These are phyloP conservation scores for Buteo buteo DNA, from an alignment of 2,113 vertebrate genomes.

Conservation along the genomic window DNA sequence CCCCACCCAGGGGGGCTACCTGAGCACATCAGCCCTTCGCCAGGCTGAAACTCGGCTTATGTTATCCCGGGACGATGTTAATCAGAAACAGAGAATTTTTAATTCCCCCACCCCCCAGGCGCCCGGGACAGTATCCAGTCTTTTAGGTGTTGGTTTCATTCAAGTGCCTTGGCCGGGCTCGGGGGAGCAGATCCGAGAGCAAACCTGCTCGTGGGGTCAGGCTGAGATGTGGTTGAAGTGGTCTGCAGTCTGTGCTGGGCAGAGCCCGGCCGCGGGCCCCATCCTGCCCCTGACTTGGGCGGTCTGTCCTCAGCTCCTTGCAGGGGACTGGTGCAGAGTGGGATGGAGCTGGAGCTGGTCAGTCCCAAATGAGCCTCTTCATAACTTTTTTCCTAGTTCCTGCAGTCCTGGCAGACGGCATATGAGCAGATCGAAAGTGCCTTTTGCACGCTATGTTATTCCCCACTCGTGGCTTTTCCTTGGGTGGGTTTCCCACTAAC, in stretches of 20 bases:
- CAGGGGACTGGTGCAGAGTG: background rate
- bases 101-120: too few relatives aligned
- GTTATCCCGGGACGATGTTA: background rate
- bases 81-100: background rate
- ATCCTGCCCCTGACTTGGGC: background rate
- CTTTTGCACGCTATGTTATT: background rate
- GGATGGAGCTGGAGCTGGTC: background rate
- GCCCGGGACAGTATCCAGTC: accelerated
- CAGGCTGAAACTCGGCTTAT: background rate
- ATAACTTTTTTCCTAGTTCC: background rate
- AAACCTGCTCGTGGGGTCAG: background rate
- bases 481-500: background rate
- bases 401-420: background rate
- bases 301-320: background rate
- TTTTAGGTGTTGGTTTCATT: background rate
- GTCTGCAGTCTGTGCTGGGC: background rate
- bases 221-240: background rate
- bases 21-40: background rate
- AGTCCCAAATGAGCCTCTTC: background rate
- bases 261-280: accelerated
- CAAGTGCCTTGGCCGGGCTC: background rate
- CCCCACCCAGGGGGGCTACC: too few relatives aligned
- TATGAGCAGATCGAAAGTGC: background rate
- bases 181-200: background rate
- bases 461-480: background rate